Conservation (phyloP, 2,797 vertebrate species). For the Esox lucius region DNA sequence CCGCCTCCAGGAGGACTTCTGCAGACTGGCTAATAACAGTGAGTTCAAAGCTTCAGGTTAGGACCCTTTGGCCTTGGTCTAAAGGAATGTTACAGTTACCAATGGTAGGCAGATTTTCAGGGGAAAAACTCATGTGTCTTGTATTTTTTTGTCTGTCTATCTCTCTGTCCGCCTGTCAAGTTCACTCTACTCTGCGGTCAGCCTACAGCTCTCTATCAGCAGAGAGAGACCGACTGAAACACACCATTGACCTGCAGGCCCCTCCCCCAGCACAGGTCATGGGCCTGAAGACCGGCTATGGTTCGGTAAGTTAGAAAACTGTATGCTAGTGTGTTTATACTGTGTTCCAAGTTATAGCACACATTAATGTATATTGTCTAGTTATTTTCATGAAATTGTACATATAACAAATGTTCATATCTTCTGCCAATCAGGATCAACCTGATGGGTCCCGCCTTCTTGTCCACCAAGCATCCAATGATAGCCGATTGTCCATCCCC, state of each 20-base stretch:
- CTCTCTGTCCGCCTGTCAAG: conserved; percentile 63
- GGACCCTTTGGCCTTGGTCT: neutral
- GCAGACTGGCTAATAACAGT: conserved; percentile 89
- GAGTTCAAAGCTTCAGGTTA: conserved; percentile 48
- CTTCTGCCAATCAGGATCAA: conserved; percentile 74
- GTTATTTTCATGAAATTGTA: neutral
- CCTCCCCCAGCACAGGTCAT: conserved; percentile 79
- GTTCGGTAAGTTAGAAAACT: conserved; percentile 49
- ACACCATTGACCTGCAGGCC: conserved; percentile 81
- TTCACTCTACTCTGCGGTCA: conserved; percentile 87
- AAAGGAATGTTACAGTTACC: neutral
- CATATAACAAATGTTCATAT: neutral
- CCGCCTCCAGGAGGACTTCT: conserved; percentile 91
- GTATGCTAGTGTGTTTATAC: neutral
- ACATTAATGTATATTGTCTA: neutral
- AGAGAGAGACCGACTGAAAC: conserved; percentile 86
- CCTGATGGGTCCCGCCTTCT: conserved; percentile 75
- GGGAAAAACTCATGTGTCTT: neutral
- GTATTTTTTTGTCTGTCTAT: neutral
- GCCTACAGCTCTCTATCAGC: conserved; percentile 81
- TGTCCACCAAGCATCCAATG: conserved; percentile 90
- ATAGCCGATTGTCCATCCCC: conserved; percentile 87
- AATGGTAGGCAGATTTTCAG: neutral
- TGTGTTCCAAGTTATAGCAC: neutral
- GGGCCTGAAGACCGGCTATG: conserved; percentile 78